phyloP scores from a whole-genome alignment of 1,140 invertebrate genomes.

The Drosophila truncata region DNA sequence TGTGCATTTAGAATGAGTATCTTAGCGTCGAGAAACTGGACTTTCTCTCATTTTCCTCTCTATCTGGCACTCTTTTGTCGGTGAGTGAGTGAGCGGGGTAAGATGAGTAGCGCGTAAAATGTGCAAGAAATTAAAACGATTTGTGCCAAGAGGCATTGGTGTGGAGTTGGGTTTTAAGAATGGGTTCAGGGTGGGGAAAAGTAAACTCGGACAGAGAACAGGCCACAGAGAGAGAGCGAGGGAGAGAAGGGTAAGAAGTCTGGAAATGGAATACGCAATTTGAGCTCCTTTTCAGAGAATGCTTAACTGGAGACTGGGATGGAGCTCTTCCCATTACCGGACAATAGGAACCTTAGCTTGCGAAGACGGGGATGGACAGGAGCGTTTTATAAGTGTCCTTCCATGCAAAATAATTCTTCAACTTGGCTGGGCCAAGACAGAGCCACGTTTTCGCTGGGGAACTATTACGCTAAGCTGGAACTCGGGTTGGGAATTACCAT shows the following conservation, averaged over 20 bases:
- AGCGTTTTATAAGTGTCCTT: conserved; percentile 27
- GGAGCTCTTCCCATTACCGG: conserved; percentile 38
- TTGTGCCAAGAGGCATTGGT: conserved; percentile 51
- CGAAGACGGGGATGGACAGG: not conserved
- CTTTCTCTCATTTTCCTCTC: conserved; percentile 9
- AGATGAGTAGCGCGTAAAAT: conserved; percentile 67
- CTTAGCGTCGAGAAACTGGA: not conserved
- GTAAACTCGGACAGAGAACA: conserved; percentile 26
- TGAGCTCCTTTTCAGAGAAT: conserved; percentile 35
- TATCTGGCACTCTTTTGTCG: conserved; percentile 27
- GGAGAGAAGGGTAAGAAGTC: conserved; percentile 23
- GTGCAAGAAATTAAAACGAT: conserved; percentile 80
- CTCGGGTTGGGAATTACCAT: not conserved
- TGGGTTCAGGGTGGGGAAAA: not conserved
- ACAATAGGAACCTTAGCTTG: conserved; percentile 25
- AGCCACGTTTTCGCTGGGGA: not conserved
- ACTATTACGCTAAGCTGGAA: not conserved
- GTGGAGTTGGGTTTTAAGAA: not conserved
- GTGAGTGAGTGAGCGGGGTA: conserved; percentile 40
- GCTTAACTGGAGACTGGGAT: conserved; percentile 17
- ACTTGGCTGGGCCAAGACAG: conserved; percentile 9
- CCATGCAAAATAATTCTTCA: conserved; percentile 42
- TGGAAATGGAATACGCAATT: conserved; percentile 54
- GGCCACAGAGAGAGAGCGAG: conserved; percentile 20
- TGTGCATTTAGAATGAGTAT: not conserved